These are phyloP conservation scores for Pluvialis apricaria DNA, from an alignment of 2,113 vertebrate genomes.

Conservation along the genomic window DNA sequence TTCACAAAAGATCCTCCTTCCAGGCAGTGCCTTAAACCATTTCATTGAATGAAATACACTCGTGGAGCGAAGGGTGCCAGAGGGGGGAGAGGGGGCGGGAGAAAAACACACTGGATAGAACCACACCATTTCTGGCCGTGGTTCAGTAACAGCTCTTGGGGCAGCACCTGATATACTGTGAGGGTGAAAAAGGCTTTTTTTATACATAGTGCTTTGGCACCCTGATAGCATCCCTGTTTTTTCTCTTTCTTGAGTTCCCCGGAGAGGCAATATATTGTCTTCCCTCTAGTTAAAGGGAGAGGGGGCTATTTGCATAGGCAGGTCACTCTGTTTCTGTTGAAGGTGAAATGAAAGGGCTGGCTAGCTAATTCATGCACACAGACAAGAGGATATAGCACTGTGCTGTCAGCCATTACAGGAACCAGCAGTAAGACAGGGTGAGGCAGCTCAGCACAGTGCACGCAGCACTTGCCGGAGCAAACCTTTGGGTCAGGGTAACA, in stretches of 20 bases:
- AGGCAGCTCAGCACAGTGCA: neutral
- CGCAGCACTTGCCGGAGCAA: neutral
- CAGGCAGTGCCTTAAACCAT: slow-evolving; percentile 1
- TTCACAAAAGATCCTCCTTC: slow-evolving; percentile 31
- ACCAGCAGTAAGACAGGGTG: neutral
- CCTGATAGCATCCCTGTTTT: neutral
- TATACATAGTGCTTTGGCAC: neutral
- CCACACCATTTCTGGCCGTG: neutral
- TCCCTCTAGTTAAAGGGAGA: slow-evolving; percentile 22
- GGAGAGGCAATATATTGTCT: neutral
- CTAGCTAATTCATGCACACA: neutral
- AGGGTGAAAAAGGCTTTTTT: slow-evolving; percentile 7
- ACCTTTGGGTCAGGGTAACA: neutral
- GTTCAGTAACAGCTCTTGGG: slow-evolving; percentile 14
- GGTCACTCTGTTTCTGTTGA: slow-evolving; percentile 15
- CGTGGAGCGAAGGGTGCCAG: neutral
- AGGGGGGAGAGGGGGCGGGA: neutral
- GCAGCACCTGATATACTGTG: neutral
- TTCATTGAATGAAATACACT: slow-evolving; percentile 45
- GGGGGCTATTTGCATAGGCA: slow-evolving; percentile 8
- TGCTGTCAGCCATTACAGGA: neutral
- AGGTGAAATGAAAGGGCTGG: slow-evolving; percentile 5
- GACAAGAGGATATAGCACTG: neutral
- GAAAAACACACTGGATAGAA: neutral
- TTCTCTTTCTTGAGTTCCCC: neutral